Evolutionary conservation across 2,113 vertebrate genomes (phyloP).

Genomic region (human (Homo sapiens)): GRCh38 chr16:87810501-87811000

Average conservation of each 20-base stretch:
- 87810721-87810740: background rate
- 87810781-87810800: no score
- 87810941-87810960: no score
- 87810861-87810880: no score
- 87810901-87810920: no score
- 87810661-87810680: background rate
- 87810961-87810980: no score
- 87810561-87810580: background rate
- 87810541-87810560: background rate
- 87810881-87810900: no score
- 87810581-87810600: fast-evolving
- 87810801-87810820: no score
- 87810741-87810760: background rate
- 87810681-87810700: background rate
- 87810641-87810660: fast-evolving
- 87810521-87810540: background rate
- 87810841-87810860: background rate
- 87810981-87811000: no score
- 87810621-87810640: background rate
- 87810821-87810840: no score
- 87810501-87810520: background rate
- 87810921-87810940: no score
- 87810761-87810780: no score
- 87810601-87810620: background rate
- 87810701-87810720: background rate